A percentile compares a stretch with the other conserved stretches of the same genome.
These are phyloP conservation scores for Zaprionus capensis DNA, from an alignment of 1,140 invertebrate species.

Conservation along the genomic window DNA sequence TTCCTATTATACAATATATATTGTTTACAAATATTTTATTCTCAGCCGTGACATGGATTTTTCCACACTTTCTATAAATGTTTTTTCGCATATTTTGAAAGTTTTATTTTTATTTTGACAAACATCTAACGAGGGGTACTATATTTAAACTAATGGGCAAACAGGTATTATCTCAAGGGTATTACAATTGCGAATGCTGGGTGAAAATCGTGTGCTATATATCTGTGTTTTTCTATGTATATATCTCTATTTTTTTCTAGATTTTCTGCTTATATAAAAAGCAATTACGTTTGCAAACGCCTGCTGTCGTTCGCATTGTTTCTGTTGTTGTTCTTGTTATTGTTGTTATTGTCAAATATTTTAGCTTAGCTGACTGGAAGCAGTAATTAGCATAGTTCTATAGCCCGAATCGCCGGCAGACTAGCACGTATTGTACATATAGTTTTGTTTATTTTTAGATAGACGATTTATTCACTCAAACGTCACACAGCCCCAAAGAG, in stretches of 20 bases:
- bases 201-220: conserved; percentile 1
- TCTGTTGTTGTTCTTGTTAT: conserved; percentile 15
- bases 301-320: conserved; percentile 18
- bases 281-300: conserved; percentile 6
- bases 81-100: not conserved
- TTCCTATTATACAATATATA: not conserved
- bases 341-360: conserved; percentile 57
- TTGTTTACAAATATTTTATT: not conserved
- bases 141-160: conserved; percentile 1
- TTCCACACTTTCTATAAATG: not conserved
- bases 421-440: conserved; percentile 24
- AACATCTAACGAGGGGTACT: not conserved
- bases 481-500: conserved; percentile 18
- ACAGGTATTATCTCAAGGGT: not conserved
- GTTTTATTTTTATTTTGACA: not conserved
- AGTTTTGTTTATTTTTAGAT: conserved; percentile 39
- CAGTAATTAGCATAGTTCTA: conserved; percentile 34
- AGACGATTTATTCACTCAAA: conserved; percentile 24
- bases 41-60: conserved; percentile 1
- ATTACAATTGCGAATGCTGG: not conserved
- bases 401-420: conserved; percentile 1
- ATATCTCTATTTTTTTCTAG: not conserved
- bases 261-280: conserved; percentile 47
- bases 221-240: not conserved
- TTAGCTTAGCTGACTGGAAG: conserved; percentile 31